Percentiles rank a stretch among this genome's conserved stretches.
These are phyloP conservation scores for Cliona cf. orientalis DNA, from an alignment of 37 sponge, comb jelly and placozoan species.

Conservation along the genomic window DNA sequence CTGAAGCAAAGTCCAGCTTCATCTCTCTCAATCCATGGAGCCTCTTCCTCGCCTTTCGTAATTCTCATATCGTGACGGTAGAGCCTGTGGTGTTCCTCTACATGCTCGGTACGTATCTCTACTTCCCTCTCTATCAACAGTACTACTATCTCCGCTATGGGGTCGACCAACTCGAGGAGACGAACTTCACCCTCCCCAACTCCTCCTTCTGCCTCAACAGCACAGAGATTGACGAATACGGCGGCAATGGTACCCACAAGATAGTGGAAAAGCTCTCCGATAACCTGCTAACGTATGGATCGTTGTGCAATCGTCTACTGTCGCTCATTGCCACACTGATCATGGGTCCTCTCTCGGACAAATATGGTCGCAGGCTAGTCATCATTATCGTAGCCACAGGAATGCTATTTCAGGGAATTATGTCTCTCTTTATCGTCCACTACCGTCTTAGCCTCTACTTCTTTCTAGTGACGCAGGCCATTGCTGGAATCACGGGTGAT, in stretches of 20 bases:
- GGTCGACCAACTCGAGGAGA: slow-evolving; percentile 1
- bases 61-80: slow-evolving; percentile 41
- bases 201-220: slow-evolving; percentile 22
- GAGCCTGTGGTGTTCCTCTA: slow-evolving; percentile 62
- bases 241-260: slow-evolving; percentile 1
- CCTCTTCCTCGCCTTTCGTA: slow-evolving; percentile 2
- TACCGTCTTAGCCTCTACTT: slow-evolving; percentile 19
- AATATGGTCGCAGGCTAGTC: slow-evolving; percentile 42
- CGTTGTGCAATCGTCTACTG: background rate
- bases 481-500: slow-evolving; percentile 43
- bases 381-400: slow-evolving; percentile 28
- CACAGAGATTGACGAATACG: slow-evolving; percentile 1
- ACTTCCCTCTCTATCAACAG: slow-evolving; percentile 34
- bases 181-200: background rate
- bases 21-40: slow-evolving; percentile 23
- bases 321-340: slow-evolving; percentile 45
- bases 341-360: slow-evolving; percentile 53
- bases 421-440: slow-evolving; percentile 21
- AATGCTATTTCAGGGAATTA: background rate
- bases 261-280: slow-evolving; percentile 17
- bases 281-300: slow-evolving; percentile 3
- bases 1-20: background rate
- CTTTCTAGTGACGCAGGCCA: background rate
- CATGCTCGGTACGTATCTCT: slow-evolving; percentile 36
- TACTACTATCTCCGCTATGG: slow-evolving; percentile 44